Evolutionary conservation across 1,140 invertebrate species (phyloP).

Genomic region (Conus ventricosus): DNA sequence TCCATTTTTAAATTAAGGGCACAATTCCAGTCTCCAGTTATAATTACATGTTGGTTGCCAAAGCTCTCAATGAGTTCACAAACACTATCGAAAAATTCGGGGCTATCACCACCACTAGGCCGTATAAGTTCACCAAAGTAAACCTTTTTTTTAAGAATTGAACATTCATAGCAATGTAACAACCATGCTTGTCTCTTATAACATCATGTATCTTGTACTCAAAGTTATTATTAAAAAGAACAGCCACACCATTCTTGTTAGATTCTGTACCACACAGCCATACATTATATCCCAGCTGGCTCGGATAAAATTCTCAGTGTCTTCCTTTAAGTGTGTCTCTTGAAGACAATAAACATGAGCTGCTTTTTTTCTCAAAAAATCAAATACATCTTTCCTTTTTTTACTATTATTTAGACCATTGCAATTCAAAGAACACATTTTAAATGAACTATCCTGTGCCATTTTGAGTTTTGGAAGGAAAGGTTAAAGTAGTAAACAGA

Average conservation of each 20-base stretch:
- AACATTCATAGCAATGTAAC: conserved; percentile 31
- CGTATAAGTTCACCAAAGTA: conserved; percentile 19
- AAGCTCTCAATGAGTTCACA: conserved; percentile 11
- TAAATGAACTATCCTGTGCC: neutral
- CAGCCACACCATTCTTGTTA: neutral
- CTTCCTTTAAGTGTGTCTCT: conserved; percentile 13
- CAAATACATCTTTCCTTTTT: conserved; percentile 26
- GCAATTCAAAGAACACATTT: conserved; percentile 7
- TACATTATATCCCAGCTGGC: neutral
- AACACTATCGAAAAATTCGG: conserved; percentile 14
- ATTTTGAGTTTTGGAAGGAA: neutral
- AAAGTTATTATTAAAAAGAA: conserved; percentile 36
- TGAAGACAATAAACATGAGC: neutral
- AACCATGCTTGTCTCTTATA: conserved; percentile 7
- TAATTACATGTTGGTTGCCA: conserved; percentile 23
- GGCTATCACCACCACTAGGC: conserved; percentile 22
- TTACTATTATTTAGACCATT: neutral
- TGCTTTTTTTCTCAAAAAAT: conserved; percentile 4
- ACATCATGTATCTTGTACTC: conserved; percentile 11
- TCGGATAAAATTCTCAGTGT: neutral
- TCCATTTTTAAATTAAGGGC: conserved; percentile 10
- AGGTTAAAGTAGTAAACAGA: too few species aligned
- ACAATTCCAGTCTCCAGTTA: conserved; percentile 38
- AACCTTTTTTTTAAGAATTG: neutral
- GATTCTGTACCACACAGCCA: neutral